These are phyloP conservation scores for Chroicocephalus ridibundus DNA, from an alignment of 2,113 vertebrate species.

Conservation along the genomic window DNA sequence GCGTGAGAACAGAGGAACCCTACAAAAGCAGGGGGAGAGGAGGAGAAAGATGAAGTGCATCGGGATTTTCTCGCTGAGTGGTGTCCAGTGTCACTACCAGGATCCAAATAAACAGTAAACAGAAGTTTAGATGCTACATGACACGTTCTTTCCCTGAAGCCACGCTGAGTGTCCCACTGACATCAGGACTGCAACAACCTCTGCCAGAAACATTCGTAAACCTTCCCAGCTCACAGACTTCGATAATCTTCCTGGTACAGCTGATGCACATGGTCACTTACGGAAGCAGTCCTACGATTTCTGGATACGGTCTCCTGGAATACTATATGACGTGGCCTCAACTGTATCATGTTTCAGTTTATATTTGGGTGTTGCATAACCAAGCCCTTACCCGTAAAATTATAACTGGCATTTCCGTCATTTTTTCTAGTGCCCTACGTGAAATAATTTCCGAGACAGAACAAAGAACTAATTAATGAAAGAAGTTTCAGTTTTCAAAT, in stretches of 20 bases:
- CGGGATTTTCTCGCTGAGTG: background rate
- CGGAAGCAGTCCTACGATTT: background rate
- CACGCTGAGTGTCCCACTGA: background rate
- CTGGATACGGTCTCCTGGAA: background rate
- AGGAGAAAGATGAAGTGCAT: background rate
- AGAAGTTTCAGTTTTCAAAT: background rate
- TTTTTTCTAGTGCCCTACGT: background rate
- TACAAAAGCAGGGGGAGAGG: background rate
- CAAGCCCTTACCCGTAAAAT: background rate
- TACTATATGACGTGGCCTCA: background rate
- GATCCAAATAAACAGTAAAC: background rate
- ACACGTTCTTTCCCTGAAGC: background rate
- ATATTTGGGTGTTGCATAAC: constrained; percentile 48
- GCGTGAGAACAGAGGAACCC: background rate
- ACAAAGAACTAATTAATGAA: background rate
- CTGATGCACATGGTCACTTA: background rate
- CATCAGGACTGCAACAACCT: background rate
- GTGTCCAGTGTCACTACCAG: background rate
- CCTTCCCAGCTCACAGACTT: background rate
- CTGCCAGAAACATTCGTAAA: background rate
- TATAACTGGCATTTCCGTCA: background rate
- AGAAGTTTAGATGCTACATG: background rate
- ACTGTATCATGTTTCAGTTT: constrained; percentile 32
- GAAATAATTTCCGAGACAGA: background rate
- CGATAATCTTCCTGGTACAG: background rate